A percentile compares a stretch with the other conserved stretches of the same genome.
These are phyloP conservation scores for Oncopodura yosiiana DNA, from an alignment of 1,140 invertebrate species.

Conservation along the genomic window DNA sequence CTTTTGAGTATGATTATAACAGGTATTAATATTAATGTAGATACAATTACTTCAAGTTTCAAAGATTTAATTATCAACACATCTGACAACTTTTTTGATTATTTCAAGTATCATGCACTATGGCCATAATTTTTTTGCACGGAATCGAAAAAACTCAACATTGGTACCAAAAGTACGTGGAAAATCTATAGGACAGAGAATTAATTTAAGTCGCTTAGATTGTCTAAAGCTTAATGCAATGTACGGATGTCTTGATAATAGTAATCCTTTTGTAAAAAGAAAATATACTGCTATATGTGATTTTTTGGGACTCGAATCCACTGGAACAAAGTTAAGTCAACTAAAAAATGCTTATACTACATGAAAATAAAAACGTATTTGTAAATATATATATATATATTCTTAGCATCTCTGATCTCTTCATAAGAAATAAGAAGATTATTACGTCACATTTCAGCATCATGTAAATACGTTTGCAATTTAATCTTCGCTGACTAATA, in stretches of 20 bases:
- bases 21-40: no score
- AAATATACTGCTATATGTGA: conserved; percentile 55
- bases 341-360: not conserved
- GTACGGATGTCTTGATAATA: conserved; percentile 53
- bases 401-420: no score
- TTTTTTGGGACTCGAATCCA: conserved; percentile 46
- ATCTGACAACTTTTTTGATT: no score
- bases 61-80: no score
- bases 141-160: conserved; percentile 47
- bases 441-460: no score
- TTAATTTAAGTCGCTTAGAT: conserved; percentile 53
- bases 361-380: no score
- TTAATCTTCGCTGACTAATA: no score
- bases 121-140: conserved; percentile 43
- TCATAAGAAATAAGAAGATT: no score
- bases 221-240: conserved; percentile 60
- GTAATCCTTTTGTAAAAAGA: conserved; percentile 42
- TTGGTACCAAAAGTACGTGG: conserved; percentile 49
- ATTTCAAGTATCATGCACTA: conserved; percentile 1
- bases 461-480: no score
- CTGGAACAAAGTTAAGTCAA: not conserved
- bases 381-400: no score
- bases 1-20: conserved; percentile 59
- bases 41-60: no score
- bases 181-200: conserved; percentile 50